These are phyloP conservation scores for Pachymerium ferrugineum DNA, from an alignment of 2,888 invertebrate species.

Conservation along the genomic window DNA sequence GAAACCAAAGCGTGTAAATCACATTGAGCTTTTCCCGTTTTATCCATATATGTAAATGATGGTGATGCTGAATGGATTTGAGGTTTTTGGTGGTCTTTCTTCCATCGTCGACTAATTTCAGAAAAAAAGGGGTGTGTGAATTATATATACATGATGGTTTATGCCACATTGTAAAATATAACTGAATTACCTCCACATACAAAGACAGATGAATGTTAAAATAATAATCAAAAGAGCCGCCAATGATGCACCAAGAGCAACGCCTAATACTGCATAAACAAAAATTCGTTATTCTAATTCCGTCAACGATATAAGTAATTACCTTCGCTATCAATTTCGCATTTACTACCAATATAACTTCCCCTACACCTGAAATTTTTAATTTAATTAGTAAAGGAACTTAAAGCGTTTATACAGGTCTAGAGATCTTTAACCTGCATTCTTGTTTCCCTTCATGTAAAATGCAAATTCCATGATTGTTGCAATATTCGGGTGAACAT, in stretches of 20 bases:
- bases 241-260: constrained; percentile 82
- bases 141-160: background rate
- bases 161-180: background rate
- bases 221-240: constrained; percentile 84
- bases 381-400: background rate
- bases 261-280: constrained; percentile 62
- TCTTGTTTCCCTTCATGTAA: constrained; percentile 68
- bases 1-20: background rate
- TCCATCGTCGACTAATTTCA: constrained; percentile 71
- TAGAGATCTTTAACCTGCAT: constrained; percentile 58
- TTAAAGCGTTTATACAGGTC: background rate
- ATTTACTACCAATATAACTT: constrained; percentile 79
- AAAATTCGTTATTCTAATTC: no score
- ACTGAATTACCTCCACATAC: constrained; percentile 75
- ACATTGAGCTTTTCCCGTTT: background rate
- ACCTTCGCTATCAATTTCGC: constrained; percentile 80
- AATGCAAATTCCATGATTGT: constrained; percentile 75
- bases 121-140: constrained; percentile 16
- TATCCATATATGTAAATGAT: constrained; percentile 49
- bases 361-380: constrained; percentile 63
- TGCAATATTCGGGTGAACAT: constrained; percentile 70
- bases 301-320: background rate
- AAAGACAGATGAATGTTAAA: constrained; percentile 73
- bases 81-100: constrained; percentile 71
- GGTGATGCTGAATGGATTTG: constrained; percentile 54